Percentiles rank a stretch among this genome's conserved stretches.
phyloP scores from a whole-genome alignment of 2,113 vertebrate genomes.

The Plotosus lineatus region DNA sequence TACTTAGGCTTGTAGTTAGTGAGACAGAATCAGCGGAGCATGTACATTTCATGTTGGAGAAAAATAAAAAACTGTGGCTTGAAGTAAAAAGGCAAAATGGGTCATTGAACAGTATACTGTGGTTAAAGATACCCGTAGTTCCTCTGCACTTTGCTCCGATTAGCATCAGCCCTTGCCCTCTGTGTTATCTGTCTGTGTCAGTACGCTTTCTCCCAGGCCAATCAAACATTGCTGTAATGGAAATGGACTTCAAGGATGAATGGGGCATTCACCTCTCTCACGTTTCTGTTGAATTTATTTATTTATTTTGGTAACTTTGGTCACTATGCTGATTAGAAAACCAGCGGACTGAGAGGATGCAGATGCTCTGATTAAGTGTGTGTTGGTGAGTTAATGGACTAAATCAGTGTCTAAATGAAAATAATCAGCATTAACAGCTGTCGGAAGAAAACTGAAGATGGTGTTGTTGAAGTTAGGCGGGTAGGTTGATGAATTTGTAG shows the following conservation, averaged over 20 bases:
- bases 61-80: neutral
- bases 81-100: neutral
- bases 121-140: slow-evolving; percentile 8
- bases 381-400: slow-evolving; percentile 4
- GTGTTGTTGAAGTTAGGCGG: neutral
- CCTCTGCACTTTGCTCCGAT: slow-evolving; percentile 30
- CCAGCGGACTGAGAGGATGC: neutral
- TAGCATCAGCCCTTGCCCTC: slow-evolving; percentile 25
- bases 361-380: slow-evolving; percentile 2
- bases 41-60: neutral
- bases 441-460: neutral
- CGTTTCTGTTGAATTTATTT: neutral
- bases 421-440: neutral
- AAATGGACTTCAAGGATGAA: slow-evolving; percentile 28
- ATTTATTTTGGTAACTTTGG: slow-evolving; percentile 11
- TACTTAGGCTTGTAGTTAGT: neutral
- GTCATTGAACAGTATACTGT: neutral
- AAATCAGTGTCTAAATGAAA: slow-evolving; percentile 26
- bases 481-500: neutral
- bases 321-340: slow-evolving; percentile 12
- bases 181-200: slow-evolving; percentile 28
- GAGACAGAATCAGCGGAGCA: neutral
- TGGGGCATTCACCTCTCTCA: neutral
- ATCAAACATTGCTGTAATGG: slow-evolving; percentile 31
- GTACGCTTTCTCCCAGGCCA: slow-evolving; percentile 6